These are phyloP conservation scores for Stegastes partitus DNA, from an alignment of 2,113 vertebrate genomes.

Conservation along the genomic window DNA sequence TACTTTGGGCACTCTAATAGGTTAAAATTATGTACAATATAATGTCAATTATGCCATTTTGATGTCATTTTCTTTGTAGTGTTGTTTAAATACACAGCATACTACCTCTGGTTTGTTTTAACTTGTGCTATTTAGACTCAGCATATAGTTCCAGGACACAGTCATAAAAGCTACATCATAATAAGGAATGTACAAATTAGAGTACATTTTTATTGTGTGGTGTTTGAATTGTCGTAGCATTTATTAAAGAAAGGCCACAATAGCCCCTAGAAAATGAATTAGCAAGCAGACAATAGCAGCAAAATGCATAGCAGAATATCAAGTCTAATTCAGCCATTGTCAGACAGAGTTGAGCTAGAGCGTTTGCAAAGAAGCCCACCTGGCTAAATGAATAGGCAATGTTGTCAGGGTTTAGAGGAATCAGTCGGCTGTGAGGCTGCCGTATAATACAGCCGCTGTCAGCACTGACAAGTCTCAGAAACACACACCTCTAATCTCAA, in stretches of 20 bases:
- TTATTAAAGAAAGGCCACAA: slow-evolving; percentile 6
- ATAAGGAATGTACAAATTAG: neutral
- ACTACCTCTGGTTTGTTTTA: too few species aligned
- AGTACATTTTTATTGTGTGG: neutral
- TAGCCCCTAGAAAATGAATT: slow-evolving; percentile 5
- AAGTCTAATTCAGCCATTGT: slow-evolving; percentile 39
- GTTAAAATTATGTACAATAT: too few species aligned
- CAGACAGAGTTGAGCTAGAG: slow-evolving; percentile 41
- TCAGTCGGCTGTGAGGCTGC: slow-evolving; percentile 69
- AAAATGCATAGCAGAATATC: slow-evolving; percentile 27
- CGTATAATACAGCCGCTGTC: slow-evolving; percentile 66
- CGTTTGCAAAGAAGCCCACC: slow-evolving; percentile 62
- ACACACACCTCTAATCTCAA: slow-evolving; percentile 78
- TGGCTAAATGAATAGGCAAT: slow-evolving; percentile 73
- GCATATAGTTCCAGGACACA: too few species aligned
- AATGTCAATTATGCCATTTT: too few species aligned
- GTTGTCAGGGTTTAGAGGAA: slow-evolving; percentile 73
- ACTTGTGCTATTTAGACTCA: too few species aligned
- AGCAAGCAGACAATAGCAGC: slow-evolving; percentile 21
- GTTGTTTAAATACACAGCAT: too few species aligned
- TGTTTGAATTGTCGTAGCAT: neutral
- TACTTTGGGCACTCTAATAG: too few species aligned
- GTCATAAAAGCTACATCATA: neutral
- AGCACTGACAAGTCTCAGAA: slow-evolving; percentile 76
- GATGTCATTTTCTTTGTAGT: too few species aligned